Conservation (phyloP, 2,888 invertebrate species). For the Cephus pygmeus region DNA sequence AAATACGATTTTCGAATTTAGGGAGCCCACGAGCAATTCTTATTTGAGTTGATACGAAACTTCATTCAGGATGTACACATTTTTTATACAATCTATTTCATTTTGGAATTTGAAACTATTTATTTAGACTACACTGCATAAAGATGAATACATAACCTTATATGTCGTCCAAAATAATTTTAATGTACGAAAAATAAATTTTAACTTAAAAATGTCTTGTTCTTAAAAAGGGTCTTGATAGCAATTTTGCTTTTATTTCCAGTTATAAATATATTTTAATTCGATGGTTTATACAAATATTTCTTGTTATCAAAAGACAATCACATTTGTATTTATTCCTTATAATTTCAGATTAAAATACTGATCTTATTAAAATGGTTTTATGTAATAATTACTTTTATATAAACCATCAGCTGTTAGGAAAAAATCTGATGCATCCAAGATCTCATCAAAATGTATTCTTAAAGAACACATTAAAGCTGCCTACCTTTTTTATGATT, state of each 20-base stretch:
- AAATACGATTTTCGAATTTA: slow-evolving; percentile 45
- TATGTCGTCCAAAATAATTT: background rate
- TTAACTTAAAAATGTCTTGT: background rate
- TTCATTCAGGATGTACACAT: background rate
- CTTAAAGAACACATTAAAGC: background rate
- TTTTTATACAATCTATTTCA: background rate
- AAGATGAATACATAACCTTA: background rate
- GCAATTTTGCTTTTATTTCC: background rate
- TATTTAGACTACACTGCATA: background rate
- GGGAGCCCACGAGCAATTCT: background rate
- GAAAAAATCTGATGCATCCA: background rate
- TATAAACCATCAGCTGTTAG: background rate
- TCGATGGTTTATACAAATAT: background rate
- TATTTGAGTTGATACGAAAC: background rate
- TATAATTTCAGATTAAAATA: background rate
- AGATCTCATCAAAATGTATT: background rate
- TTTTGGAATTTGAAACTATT: background rate
- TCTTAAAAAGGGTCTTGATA: background rate
- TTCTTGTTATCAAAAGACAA: background rate
- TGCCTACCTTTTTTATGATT: background rate
- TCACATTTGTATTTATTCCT: background rate
- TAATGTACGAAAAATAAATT: background rate
- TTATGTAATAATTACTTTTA: background rate
- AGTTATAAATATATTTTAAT: background rate
- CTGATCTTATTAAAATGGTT: background rate